Percentiles rank a stretch among this genome's conserved stretches.
These are phyloP conservation scores for Drosophila varians DNA, from an alignment of 1,140 invertebrate genomes.

Conservation along the genomic window DNA sequence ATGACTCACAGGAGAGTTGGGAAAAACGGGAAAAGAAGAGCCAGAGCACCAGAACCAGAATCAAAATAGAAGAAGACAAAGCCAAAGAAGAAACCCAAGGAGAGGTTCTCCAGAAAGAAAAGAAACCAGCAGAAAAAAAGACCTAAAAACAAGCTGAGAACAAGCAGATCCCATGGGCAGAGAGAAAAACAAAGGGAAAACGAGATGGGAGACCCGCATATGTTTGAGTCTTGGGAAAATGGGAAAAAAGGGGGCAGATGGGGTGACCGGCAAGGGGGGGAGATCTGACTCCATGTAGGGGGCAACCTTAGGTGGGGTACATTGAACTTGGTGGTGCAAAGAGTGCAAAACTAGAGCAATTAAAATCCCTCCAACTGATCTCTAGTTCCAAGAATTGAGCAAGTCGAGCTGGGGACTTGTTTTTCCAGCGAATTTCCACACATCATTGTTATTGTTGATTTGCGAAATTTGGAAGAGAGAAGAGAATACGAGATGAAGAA, in stretches of 20 bases:
- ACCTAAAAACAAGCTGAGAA: conserved; percentile 2
- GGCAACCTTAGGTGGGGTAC: conserved; percentile 40
- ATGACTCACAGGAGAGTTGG: conserved; percentile 52
- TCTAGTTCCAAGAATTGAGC: conserved; percentile 29
- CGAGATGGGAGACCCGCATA: conserved; percentile 25
- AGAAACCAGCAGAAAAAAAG: conserved; percentile 28
- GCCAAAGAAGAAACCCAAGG: conserved; percentile 12
- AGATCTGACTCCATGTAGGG: neutral
- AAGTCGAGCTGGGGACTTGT: conserved; percentile 24
- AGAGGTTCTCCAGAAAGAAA: conserved; percentile 2
- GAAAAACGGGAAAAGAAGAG: conserved; percentile 1
- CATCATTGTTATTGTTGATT: neutral
- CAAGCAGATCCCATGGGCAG: conserved; percentile 33
- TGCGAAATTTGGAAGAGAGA: neutral
- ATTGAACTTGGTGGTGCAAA: conserved; percentile 39
- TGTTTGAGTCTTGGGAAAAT: conserved; percentile 40
- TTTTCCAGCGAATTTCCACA: conserved; percentile 6
- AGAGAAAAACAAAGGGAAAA: conserved; percentile 15
- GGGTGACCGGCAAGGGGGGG: conserved; percentile 7
- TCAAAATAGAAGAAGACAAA: conserved; percentile 68
- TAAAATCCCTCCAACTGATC: conserved; percentile 27
- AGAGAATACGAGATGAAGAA: conserved; percentile 5
- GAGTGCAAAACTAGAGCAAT: conserved; percentile 1
- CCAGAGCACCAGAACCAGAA: conserved; percentile 63
- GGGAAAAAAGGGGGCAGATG: neutral